Evolutionary conservation across 2,888 invertebrate species (phyloP).

Genomic region (Tipula confusa): DNA sequence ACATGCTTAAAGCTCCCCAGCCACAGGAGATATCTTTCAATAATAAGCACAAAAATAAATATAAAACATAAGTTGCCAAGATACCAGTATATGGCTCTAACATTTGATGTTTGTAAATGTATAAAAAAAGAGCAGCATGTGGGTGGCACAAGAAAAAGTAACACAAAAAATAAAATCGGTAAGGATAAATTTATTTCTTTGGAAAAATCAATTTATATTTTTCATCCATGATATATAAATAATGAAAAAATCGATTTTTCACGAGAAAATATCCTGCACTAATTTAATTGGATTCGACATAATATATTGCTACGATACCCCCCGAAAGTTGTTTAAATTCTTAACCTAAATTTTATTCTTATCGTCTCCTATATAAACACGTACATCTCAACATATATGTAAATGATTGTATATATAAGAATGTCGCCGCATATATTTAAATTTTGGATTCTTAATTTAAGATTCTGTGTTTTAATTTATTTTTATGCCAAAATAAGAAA

Average conservation of each 20-base stretch:
- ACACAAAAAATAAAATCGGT: background rate
- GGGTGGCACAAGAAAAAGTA: background rate
- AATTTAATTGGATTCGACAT: background rate
- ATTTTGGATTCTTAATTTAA: background rate
- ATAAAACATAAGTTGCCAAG: background rate
- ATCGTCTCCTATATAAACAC: background rate
- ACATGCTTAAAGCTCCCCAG: too few species aligned
- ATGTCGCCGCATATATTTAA: background rate
- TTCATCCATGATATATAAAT: background rate
- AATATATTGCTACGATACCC: background rate
- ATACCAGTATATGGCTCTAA: background rate
- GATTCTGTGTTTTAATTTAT: background rate
- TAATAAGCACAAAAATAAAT: background rate
- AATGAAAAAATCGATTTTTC: background rate
- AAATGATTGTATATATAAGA: background rate
- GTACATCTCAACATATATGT: background rate
- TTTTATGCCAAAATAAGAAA: background rate
- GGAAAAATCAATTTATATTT: background rate
- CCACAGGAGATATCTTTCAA: background rate
- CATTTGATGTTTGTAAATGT: background rate
- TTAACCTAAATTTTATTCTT: slow-evolving; percentile 20
- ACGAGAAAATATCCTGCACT: background rate
- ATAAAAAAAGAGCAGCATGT: background rate
- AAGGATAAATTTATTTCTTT: background rate
- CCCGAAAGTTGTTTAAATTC: background rate